Conservation (phyloP, 2,113 vertebrate species). For the Parus major region DNA sequence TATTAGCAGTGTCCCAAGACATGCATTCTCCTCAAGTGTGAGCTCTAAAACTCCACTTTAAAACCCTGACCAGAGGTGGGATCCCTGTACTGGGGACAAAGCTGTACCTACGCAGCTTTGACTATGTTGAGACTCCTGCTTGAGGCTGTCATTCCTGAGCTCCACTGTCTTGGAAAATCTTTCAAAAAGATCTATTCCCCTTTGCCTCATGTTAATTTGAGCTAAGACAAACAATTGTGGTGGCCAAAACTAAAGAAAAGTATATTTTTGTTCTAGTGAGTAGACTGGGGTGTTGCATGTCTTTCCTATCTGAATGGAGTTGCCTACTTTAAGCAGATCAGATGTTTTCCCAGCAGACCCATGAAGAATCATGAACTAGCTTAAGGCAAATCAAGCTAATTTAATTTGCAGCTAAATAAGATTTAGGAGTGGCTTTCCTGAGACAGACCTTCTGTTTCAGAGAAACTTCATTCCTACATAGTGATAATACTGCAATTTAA, state of each 20-base stretch:
- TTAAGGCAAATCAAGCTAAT: background rate
- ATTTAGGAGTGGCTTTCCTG: background rate
- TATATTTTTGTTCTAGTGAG: background rate
- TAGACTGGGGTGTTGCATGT: background rate
- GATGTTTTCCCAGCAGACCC: background rate
- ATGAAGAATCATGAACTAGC: background rate
- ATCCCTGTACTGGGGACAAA: background rate
- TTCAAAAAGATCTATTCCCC: background rate
- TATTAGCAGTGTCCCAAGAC: background rate
- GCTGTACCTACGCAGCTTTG: background rate
- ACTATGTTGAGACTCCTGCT: background rate
- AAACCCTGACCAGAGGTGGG: background rate
- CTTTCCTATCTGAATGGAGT: background rate
- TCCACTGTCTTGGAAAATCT: background rate
- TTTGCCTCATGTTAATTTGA: background rate
- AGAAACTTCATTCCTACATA: background rate
- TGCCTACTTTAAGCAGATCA: background rate
- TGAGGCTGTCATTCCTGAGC: background rate
- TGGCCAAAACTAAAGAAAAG: background rate
- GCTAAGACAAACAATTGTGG: background rate
- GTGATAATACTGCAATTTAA: background rate
- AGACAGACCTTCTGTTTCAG: background rate
- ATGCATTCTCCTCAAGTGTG: background rate
- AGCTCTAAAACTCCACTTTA: background rate
- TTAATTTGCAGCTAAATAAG: constrained; percentile 1